Evolutionary conservation across 2,888 invertebrate species (phyloP).

Genomic region (Drosophila phalerata): DNA sequence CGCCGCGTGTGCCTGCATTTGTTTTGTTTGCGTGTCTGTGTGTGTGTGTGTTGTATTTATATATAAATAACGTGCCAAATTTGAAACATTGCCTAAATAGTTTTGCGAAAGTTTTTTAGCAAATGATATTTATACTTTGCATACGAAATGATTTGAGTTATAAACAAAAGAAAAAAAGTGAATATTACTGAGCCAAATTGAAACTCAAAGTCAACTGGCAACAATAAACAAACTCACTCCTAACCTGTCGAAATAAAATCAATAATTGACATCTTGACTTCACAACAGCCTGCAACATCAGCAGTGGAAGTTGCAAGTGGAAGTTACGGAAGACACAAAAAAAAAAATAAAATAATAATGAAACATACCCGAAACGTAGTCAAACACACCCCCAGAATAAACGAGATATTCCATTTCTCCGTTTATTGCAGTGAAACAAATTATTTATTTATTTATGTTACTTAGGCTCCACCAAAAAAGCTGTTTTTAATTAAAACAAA

Average conservation of each 20-base stretch:
- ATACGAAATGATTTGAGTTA: not conserved
- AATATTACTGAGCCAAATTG: not conserved
- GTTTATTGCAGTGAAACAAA: slow-evolving; percentile 45
- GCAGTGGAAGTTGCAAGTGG: slow-evolving; percentile 12
- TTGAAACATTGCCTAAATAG: slow-evolving; percentile 49
- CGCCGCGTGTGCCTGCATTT: slow-evolving; percentile 64
- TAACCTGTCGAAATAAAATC: slow-evolving; percentile 60
- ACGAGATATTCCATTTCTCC: slow-evolving; percentile 12
- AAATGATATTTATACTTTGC: slow-evolving; percentile 31
- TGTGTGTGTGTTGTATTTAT: slow-evolving; percentile 27
- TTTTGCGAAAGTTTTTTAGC: slow-evolving; percentile 25
- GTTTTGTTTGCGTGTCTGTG: slow-evolving; percentile 58
- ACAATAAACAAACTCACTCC: slow-evolving; percentile 31
- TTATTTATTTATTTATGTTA: not conserved
- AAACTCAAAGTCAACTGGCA: slow-evolving; percentile 26
- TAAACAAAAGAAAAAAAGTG: slow-evolving; percentile 15
- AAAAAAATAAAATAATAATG: slow-evolving; percentile 14
- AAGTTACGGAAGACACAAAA: slow-evolving; percentile 7
- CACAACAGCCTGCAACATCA: slow-evolving; percentile 26
- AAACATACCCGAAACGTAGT: too few species aligned
- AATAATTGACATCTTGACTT: slow-evolving; percentile 67
- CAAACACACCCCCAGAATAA: slow-evolving; percentile 20
- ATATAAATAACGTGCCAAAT: slow-evolving; percentile 46
- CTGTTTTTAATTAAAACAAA: not conserved
- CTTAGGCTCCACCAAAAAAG: not conserved